These are phyloP conservation scores for Chrysomela aeneicollis DNA, from an alignment of 2,888 invertebrate genomes.

Conservation along the genomic window DNA sequence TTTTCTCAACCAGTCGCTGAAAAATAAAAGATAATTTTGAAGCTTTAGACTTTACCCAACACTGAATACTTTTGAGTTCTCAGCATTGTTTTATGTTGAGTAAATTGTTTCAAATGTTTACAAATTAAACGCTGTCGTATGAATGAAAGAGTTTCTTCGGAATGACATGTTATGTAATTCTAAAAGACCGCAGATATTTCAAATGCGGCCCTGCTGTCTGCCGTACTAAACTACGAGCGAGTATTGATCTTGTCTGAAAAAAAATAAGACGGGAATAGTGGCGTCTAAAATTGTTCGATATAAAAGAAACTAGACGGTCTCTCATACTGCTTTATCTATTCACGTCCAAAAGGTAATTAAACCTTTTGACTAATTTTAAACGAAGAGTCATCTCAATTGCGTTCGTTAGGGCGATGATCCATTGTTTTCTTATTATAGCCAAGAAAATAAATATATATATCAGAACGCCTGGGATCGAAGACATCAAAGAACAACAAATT, in stretches of 20 bases:
- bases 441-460: neutral
- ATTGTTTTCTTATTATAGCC: neutral
- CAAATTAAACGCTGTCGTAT: no score
- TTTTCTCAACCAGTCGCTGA: slow-evolving; percentile 73
- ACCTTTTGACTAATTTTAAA: neutral
- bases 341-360: neutral
- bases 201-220: neutral
- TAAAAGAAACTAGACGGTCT: neutral
- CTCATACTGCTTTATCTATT: neutral
- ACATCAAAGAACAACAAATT: neutral
- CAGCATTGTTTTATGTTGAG: no score
- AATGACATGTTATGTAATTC: neutral
- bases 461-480: neutral
- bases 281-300: slow-evolving; percentile 1
- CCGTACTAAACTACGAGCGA: neutral
- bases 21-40: slow-evolving; percentile 41
- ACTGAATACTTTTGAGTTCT: neutral
- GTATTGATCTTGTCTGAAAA: neutral
- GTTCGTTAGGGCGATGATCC: neutral
- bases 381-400: neutral
- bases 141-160: no score
- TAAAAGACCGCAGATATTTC: neutral
- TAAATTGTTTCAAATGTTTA: no score
- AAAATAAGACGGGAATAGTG: slow-evolving; percentile 1
- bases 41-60: no score